Evolutionary conservation across 2,888 invertebrate genomes (phyloP).

Genomic region (Drosophila fungiperda): DNA sequence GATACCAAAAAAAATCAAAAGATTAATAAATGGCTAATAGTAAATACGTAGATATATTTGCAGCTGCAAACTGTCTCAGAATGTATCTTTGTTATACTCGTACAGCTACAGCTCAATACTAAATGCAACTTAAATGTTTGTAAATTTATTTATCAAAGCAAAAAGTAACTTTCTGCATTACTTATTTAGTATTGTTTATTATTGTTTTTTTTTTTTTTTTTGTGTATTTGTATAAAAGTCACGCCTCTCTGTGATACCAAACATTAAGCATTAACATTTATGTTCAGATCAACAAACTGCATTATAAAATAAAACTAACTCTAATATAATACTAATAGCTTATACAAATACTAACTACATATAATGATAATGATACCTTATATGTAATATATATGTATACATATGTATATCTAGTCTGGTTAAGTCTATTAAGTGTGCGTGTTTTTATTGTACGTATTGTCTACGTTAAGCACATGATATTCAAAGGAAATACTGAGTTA

Average conservation of each 20-base stretch:
- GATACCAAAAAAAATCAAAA: conserved; percentile 36
- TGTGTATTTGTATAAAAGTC: conserved; percentile 78
- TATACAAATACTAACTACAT: conserved; percentile 34
- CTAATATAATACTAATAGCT: conserved; percentile 31
- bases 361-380: conserved; percentile 36
- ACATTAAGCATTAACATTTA: conserved; percentile 79
- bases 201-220: conserved; percentile 31
- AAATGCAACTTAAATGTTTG: conserved; percentile 28
- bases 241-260: conserved; percentile 85
- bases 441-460: conserved; percentile 76
- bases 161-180: conserved; percentile 54
- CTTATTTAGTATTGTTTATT: conserved; percentile 50
- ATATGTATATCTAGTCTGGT: conserved; percentile 38
- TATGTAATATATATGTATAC: conserved; percentile 29
- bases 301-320: conserved; percentile 47
- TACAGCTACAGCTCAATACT: conserved; percentile 51
- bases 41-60: conserved; percentile 21
- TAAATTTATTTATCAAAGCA: conserved; percentile 41
- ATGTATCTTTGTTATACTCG: conserved; percentile 47
- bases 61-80: conserved; percentile 49
- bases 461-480: conserved; percentile 62
- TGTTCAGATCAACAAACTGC: conserved; percentile 76
- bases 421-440: conserved; percentile 71
- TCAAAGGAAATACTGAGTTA: conserved; percentile 51
- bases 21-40: conserved; percentile 1